Evolutionary conservation across 1,140 invertebrate genomes (phyloP), one percentile per base, ranked within the genome.

Genomic region (Pseudomyrmex dendroicus): DNA sequence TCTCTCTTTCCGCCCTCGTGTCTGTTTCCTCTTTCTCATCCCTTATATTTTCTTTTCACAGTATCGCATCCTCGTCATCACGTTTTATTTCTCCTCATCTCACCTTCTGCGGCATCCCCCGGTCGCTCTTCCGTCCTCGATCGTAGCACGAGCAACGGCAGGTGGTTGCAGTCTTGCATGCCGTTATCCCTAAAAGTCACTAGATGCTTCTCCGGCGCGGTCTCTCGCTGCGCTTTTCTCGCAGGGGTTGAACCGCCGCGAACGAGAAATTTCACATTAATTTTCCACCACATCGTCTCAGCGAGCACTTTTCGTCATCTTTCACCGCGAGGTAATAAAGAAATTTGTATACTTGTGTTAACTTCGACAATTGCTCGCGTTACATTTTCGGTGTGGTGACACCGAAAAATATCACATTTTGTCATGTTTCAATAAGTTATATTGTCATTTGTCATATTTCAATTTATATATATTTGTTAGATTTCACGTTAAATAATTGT

Each of bases 111-210:
- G 44, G 56, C 44, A 25, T 56, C 46, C 67, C 12, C 15, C 61
- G 9, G 15, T 44, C 50, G 25, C 15, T 62, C 46, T 77, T 52
- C 15, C 22, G 62, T 57, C 22, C 56, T 72, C 80, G 35, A 10
- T 59, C 73, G 44, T 48, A 56, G 52, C 64, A 68, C 35, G 54
- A 72, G 54, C 63, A 62, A 72, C 73, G 85, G 89, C 89, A 90
- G 90, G 90, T 91, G 90, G 86, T 91, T 88, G 86, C 76, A 76
- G 67, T 52, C 63, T 82, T 56, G 61, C 82, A 57, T 48, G 64
- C 66, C 61, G 61, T 74, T 78, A 59, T 82, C 70, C 59, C 76
- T 73, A 80, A 86, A 86, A 80, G 82, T 86, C 66, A 86, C 85
- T 78, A 87, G 73, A 78, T 72, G 52, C 15, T 46, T 12, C 20